phyloP scores from a whole-genome alignment of 2,888 invertebrate genomes.

The Eupithecia dodoneata region DNA sequence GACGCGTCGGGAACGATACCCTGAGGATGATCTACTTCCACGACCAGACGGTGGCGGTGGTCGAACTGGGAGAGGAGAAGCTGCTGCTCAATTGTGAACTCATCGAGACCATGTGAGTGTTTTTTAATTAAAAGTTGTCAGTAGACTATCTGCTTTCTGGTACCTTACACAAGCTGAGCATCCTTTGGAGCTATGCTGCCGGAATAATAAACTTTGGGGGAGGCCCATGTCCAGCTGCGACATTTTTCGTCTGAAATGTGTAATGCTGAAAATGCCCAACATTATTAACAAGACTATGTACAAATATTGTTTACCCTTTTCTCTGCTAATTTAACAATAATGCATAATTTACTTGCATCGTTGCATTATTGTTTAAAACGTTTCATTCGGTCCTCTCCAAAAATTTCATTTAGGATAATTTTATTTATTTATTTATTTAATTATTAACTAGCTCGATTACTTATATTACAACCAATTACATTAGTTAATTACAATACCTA shows the following conservation, averaged over 20 bases:
- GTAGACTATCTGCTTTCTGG: background rate
- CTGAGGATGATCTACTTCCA: slow-evolving; percentile 90
- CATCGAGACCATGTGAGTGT: slow-evolving; percentile 95
- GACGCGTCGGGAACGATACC: slow-evolving; percentile 86
- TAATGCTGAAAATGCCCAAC: background rate
- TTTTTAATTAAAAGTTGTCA: slow-evolving; percentile 66
- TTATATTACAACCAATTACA: too few relatives aligned
- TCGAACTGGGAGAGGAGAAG: slow-evolving; percentile 89
- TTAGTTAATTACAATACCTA: too few relatives aligned
- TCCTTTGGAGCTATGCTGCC: background rate
- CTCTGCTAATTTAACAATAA: background rate
- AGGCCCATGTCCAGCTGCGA: background rate
- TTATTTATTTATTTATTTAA: too few relatives aligned
- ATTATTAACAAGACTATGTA: background rate
- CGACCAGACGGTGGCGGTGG: slow-evolving; percentile 93
- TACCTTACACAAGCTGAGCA: background rate
- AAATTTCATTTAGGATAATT: background rate
- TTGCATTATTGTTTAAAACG: too few relatives aligned
- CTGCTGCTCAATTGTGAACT: slow-evolving; percentile 90
- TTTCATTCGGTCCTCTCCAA: background rate
- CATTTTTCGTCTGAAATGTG: background rate
- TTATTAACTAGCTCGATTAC: too few relatives aligned
- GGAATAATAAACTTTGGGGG: background rate
- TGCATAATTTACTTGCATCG: background rate
- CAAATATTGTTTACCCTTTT: background rate